phyloP scores from a whole-genome alignment of 1,140 invertebrate genomes.

The Sycophaga agraensis region DNA sequence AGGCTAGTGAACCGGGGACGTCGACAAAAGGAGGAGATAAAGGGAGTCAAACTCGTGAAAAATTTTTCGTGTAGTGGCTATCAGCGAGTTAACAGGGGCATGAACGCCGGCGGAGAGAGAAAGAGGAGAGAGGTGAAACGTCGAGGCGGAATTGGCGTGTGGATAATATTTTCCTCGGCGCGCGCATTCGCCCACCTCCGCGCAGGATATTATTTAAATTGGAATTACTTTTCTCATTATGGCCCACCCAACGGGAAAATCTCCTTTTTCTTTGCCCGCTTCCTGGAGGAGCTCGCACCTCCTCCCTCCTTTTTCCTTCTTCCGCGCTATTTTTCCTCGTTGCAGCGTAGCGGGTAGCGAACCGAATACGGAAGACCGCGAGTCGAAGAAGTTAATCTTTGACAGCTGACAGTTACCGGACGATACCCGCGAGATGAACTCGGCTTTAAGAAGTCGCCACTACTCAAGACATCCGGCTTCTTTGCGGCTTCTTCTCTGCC shows the following conservation, averaged over 20 bases:
- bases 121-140: background rate
- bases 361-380: background rate
- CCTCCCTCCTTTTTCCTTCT: conserved; percentile 20
- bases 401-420: conserved; percentile 38
- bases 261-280: conserved; percentile 45
- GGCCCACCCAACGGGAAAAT: conserved; percentile 55
- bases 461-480: too few species aligned
- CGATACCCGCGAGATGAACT: conserved; percentile 14
- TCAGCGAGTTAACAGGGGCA: conserved; percentile 10
- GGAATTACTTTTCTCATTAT: conserved; percentile 61
- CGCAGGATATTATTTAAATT: conserved; percentile 57
- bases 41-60: background rate
- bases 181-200: conserved; percentile 22
- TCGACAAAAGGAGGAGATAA: too few species aligned
- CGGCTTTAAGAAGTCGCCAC: background rate
- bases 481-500: background rate
- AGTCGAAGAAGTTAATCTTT: conserved; percentile 45
- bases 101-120: too few species aligned
- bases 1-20: too few species aligned
- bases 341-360: background rate
- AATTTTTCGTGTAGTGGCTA: conserved; percentile 3
- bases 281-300: conserved; percentile 39
- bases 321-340: conserved; percentile 32
- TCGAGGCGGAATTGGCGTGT: conserved; percentile 12
- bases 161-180: conserved; percentile 56